A percentile compares a stretch with the other conserved stretches of the same genome.
phyloP scores from a whole-genome alignment of 2,797 vertebrate species.

The Ptychadena robeensis region DNA sequence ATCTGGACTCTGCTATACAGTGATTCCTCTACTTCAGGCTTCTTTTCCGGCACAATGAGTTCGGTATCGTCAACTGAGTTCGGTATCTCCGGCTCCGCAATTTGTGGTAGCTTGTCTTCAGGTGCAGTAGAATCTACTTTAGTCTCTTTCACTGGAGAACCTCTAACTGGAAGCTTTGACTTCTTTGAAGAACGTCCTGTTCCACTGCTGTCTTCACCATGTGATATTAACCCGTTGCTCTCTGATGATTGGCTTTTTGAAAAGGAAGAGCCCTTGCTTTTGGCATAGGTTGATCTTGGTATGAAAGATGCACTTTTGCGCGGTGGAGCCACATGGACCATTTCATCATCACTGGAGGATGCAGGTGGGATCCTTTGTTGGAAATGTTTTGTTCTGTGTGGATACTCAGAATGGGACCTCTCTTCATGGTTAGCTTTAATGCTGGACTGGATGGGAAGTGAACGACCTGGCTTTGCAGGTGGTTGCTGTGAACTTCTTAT shows the following conservation, averaged over 20 bases:
- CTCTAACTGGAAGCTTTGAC: slow-evolving; percentile 70
- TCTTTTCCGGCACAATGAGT: slow-evolving; percentile 31
- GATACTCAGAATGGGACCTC: not conserved
- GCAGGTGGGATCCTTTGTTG: slow-evolving; percentile 65
- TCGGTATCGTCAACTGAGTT: slow-evolving; percentile 39
- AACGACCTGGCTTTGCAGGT: slow-evolving; percentile 15
- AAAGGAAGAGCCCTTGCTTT: slow-evolving; percentile 60
- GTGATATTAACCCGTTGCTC: slow-evolving; percentile 51
- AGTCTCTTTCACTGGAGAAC: slow-evolving; percentile 39
- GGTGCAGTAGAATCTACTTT: not conserved
- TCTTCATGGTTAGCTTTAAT: slow-evolving; percentile 56
- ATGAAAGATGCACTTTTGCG: slow-evolving; percentile 54
- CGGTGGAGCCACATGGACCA: slow-evolving; percentile 52
- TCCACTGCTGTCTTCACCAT: slow-evolving; percentile 64
- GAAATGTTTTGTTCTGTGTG: slow-evolving; percentile 60
- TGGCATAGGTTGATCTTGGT: slow-evolving; percentile 49
- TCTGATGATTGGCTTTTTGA: slow-evolving; percentile 33
- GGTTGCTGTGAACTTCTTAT: not conserved
- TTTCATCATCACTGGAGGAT: slow-evolving; percentile 72
- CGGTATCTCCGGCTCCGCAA: slow-evolving; percentile 17
- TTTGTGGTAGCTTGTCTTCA: slow-evolving; percentile 48
- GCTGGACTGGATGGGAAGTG: slow-evolving; percentile 46
- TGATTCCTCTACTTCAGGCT: slow-evolving; percentile 8
- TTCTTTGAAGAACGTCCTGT: slow-evolving; percentile 63
- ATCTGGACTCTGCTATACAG: slow-evolving; percentile 65